Evolutionary conservation across 2,888 invertebrate species (phyloP).

Genomic region (Cylloceria caligata): DNA sequence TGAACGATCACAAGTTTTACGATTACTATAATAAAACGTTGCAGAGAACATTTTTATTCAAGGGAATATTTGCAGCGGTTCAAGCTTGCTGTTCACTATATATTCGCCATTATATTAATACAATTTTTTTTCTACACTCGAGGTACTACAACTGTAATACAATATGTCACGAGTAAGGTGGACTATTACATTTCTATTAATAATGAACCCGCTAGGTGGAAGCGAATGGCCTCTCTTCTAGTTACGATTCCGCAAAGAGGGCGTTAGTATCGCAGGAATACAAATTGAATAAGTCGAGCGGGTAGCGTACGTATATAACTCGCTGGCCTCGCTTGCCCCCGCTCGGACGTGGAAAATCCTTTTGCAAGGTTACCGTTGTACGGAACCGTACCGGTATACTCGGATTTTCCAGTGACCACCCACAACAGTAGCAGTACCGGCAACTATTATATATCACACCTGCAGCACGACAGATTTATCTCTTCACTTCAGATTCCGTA

Average conservation of each 20-base stretch:
- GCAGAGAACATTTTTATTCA: neutral
- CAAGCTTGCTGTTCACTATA: neutral
- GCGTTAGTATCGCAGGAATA: constrained; percentile 39
- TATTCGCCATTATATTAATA: neutral
- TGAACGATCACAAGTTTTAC: neutral
- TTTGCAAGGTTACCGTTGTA: constrained; percentile 21
- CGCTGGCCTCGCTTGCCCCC: constrained; percentile 9
- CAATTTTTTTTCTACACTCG: neutral
- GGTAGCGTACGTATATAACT: constrained; percentile 30
- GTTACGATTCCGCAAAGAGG: constrained; percentile 16
- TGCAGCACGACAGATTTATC: constrained; percentile 58
- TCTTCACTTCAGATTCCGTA: constrained; percentile 53
- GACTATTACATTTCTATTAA: constrained; percentile 19
- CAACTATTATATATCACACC: constrained; percentile 57
- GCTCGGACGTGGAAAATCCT: constrained; percentile 44
- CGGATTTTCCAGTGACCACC: constrained; percentile 48
- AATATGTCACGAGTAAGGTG: neutral
- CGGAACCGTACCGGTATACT: constrained; percentile 1
- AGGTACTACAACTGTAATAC: neutral
- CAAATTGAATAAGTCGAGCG: constrained; percentile 67
- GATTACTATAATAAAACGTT: neutral
- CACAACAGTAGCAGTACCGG: neutral
- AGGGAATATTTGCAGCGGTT: neutral
- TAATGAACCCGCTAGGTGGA: neutral
- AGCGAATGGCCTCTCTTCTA: neutral